phyloP scores from a whole-genome alignment of 1,140 invertebrate species.

The Melitaea cinxia region DNA sequence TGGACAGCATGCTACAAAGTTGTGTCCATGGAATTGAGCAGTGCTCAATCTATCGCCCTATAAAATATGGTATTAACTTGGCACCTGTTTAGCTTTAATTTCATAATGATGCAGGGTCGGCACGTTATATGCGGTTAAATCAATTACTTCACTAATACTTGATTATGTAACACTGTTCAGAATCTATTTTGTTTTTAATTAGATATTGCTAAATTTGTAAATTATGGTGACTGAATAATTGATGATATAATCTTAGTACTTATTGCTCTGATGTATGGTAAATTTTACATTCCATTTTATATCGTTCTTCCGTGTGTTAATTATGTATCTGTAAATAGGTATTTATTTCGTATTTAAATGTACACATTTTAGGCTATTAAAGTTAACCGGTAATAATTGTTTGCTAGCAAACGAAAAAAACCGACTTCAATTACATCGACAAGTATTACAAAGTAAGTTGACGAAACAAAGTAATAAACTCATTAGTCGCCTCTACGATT shows the following conservation, averaged over 20 bases:
- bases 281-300: no score
- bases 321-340: no score
- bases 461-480: no score
- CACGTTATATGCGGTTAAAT: constrained; percentile 56
- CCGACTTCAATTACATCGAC: no score
- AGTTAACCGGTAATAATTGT: no score
- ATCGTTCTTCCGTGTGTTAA: no score
- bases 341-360: no score
- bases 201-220: background rate
- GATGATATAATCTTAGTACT: background rate
- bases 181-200: background rate
- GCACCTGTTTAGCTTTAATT: constrained; percentile 79
- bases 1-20: constrained; percentile 66
- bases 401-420: no score
- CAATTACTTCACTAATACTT: background rate
- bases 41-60: constrained; percentile 72
- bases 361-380: no score
- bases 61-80: constrained; percentile 74
- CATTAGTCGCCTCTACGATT: no score
- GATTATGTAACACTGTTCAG: background rate
- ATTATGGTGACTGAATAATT: background rate
- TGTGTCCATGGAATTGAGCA: constrained; percentile 57
- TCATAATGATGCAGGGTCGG: constrained; percentile 67
- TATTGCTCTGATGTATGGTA: no score
- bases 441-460: no score